Base-by-base conservation (phyloP, 2,888 invertebrate genomes). In the Apodemia mormo region DNA sequence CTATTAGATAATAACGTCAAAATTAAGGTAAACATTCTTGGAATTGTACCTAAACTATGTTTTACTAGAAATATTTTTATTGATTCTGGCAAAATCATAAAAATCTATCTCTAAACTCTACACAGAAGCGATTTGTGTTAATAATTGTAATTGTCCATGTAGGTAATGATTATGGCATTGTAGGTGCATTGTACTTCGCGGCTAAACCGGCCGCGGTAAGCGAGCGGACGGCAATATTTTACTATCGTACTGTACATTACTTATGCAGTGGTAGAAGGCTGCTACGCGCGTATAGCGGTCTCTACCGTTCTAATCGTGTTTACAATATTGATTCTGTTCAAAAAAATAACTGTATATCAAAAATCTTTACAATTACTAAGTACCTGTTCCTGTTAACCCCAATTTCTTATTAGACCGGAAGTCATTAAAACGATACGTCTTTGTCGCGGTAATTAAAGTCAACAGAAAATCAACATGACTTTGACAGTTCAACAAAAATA, bases 211-310 rank as follows among this genome's bases (percentile, higher is more conserved):
- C 89, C 83, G 81, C 75, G 79, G 80, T 78, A 82, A 85, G 89
- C 84, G 80, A 79, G 85, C 85, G 79, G 79, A 76, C 61, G 14
- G 33, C 77, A 78, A 77, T 78, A 83, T 84, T 82, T 84, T 80
- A 85, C 84, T 83, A 83, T 83, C 84, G 80, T 83, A 79, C 79
- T 77, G 80, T 80, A 77, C 76, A 80, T 80, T 82, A 82, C 81
- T 83, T 81, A 81, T 84, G 82, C 89, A 89, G 90, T 90, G 85
- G 85, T 89, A 90, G 89, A 91, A 90, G 89, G 89, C 90, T 87
- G 86, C 82, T 81, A 75, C 82, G 74, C 77, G 81, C 85, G 89
- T 80, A 81, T 83, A 87, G 90, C 83, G 85, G 90, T 85, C 82
- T 83, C 73, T 77, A 78, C 78, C 78, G 82, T 52, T 52, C 52